phyloP scores from a whole-genome alignment of 1,140 invertebrate genomes.

The Drosophila murphyi region DNA sequence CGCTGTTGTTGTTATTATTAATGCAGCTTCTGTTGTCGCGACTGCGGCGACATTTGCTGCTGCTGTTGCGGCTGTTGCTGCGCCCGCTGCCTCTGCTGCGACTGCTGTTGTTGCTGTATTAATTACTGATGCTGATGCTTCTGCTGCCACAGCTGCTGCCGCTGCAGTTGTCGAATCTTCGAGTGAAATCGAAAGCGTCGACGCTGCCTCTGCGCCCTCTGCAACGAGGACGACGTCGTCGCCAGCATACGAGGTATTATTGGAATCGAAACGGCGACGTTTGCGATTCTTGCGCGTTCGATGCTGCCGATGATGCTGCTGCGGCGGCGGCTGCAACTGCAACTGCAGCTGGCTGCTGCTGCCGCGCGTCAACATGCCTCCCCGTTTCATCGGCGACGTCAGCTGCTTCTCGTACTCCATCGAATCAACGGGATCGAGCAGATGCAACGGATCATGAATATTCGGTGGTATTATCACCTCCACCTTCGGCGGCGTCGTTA shows the following conservation, averaged over 20 bases:
- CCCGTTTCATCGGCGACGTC: slow-evolving; percentile 78
- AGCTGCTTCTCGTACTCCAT: slow-evolving; percentile 92
- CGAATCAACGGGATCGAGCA: slow-evolving; percentile 92
- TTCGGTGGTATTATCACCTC: slow-evolving; percentile 97
- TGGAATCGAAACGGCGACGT: slow-evolving; percentile 67
- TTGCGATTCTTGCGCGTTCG: slow-evolving; percentile 83
- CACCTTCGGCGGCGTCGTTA: slow-evolving; percentile 91
- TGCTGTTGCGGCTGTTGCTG: slow-evolving; percentile 8
- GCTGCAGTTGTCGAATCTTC: slow-evolving; percentile 30
- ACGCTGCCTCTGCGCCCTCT: slow-evolving; percentile 33
- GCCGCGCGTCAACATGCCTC: slow-evolving; percentile 51
- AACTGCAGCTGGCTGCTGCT: slow-evolving; percentile 49
- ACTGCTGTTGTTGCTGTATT: not conserved
- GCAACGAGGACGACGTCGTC: slow-evolving; percentile 52
- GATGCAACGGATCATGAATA: slow-evolving; percentile 95
- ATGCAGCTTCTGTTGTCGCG: slow-evolving; percentile 9
- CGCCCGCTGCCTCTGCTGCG: not conserved
- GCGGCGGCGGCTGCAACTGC: slow-evolving; percentile 47
- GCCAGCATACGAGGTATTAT: slow-evolving; percentile 62
- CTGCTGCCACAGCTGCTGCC: not conserved
- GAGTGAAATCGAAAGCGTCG: slow-evolving; percentile 54
- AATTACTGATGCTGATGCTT: slow-evolving; percentile 6
- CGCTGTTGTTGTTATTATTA: slow-evolving; percentile 32
- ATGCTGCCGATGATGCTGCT: slow-evolving; percentile 71
- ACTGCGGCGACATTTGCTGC: not conserved